These are phyloP conservation scores for Sepiola atlantica DNA, from an alignment of 2,888 invertebrate species.

Conservation along the genomic window DNA sequence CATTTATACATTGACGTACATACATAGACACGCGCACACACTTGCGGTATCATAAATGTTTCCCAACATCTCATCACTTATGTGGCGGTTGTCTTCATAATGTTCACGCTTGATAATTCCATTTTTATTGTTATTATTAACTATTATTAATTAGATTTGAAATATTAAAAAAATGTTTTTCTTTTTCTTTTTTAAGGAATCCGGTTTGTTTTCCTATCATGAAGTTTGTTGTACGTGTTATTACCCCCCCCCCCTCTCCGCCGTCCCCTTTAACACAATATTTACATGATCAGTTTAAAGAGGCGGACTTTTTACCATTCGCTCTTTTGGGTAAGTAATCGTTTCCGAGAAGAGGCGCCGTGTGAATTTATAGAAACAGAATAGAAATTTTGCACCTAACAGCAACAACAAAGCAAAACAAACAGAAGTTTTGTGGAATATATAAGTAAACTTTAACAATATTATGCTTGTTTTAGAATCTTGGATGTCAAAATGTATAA, in stretches of 20 bases:
- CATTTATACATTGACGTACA: background rate
- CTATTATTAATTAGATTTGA: background rate
- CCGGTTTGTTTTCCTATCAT: background rate
- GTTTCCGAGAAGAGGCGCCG: background rate
- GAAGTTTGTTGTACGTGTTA: background rate
- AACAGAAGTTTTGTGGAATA: background rate
- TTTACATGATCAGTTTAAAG: background rate
- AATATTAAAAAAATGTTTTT: background rate
- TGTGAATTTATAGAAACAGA: background rate
- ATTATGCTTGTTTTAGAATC: background rate
- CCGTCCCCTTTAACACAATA: background rate
- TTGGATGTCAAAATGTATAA: too few species aligned
- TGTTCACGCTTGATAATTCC: background rate
- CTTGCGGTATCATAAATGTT: background rate
- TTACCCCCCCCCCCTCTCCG: too few species aligned
- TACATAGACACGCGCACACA: background rate
- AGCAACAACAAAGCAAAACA: background rate
- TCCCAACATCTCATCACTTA: background rate
- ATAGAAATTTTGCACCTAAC: slow-evolving; percentile 32
- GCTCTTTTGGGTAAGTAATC: background rate
- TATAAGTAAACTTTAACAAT: slow-evolving; percentile 20
- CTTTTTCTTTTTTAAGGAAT: background rate
- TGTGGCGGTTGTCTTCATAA: slow-evolving; percentile 10
- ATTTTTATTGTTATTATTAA: too few species aligned
- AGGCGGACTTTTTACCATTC: background rate